Conservation (phyloP, 2,888 invertebrate species). For the Caenorhabditis sp. region DNA sequence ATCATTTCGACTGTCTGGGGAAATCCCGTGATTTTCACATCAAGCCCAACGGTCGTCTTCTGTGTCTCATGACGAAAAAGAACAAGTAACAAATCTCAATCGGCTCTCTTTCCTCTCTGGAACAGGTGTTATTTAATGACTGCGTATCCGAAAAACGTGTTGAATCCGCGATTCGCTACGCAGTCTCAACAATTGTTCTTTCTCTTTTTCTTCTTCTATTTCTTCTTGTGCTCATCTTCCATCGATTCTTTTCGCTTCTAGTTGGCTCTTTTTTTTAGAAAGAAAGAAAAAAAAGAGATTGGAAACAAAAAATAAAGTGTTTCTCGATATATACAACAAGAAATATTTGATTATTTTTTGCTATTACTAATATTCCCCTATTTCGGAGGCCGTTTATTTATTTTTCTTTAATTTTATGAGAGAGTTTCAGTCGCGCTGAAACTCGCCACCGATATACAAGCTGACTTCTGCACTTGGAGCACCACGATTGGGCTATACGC, state of each 20-base stretch:
- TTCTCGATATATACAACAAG: no score
- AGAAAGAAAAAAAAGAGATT: not conserved
- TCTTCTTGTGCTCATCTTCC: not conserved
- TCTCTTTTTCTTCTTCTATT: not conserved
- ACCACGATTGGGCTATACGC: constrained; percentile 44
- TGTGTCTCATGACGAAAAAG: not conserved
- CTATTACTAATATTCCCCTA: not conserved
- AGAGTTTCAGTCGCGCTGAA: constrained; percentile 24
- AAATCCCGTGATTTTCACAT: not conserved
- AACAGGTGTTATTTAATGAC: not conserved
- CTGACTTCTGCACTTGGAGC: constrained; percentile 43
- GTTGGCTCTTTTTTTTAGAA: not conserved
- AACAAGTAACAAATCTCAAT: not conserved
- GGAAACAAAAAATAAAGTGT: not conserved
- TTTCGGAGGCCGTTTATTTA: not conserved
- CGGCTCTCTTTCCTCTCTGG: not conserved
- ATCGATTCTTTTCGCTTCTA: not conserved
- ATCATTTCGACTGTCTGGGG: not conserved
- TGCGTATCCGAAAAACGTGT: not conserved
- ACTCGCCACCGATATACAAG: constrained; percentile 23
- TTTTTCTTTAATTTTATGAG: not conserved
- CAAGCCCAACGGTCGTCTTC: not conserved
- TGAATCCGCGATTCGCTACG: not conserved
- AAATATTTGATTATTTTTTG: not conserved
- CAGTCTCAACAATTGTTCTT: not conserved